phyloP scores from a whole-genome alignment of 2,113 vertebrate genomes.

The Tenebrosternarchus preto region DNA sequence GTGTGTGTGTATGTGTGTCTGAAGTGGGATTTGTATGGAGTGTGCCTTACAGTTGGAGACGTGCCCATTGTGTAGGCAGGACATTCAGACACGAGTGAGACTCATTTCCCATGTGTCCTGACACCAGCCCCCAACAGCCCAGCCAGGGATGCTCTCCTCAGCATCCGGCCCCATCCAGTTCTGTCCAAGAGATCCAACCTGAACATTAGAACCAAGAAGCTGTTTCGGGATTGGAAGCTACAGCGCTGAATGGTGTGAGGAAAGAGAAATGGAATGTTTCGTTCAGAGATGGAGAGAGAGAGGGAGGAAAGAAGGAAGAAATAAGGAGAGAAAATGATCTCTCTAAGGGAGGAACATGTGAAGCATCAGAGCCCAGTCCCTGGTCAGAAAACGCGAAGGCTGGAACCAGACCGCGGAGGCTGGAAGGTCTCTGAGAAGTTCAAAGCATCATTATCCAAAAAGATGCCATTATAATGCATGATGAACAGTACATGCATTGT shows the following conservation, averaged over 20 bases:
- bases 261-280: conserved; percentile 9
- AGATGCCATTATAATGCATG: conserved; percentile 36
- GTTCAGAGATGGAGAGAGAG: conserved; percentile 12
- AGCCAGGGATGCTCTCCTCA: conserved; percentile 58
- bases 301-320: conserved; percentile 28
- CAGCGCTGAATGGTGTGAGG: conserved; percentile 18
- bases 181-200: conserved; percentile 44
- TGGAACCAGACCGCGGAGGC: not conserved
- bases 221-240: conserved; percentile 45
- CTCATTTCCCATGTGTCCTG: conserved; percentile 98
- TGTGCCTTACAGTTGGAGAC: conserved; percentile 99
- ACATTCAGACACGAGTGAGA: conserved; percentile 96
- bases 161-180: conserved; percentile 51
- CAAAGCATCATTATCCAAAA: conserved; percentile 41
- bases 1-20: conserved; percentile 14
- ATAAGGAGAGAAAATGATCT: conserved; percentile 31
- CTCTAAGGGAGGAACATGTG: not conserved
- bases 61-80: conserved; percentile 97
- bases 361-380: not conserved
- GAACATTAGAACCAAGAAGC: conserved; percentile 51
- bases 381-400: not conserved
- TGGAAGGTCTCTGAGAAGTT: conserved; percentile 25
- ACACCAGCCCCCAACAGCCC: conserved; percentile 68
- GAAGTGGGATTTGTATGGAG: conserved; percentile 98
- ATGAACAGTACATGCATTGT: conserved; percentile 19